Evolutionary conservation across 2,113 vertebrate species (phyloP).

Genomic region (Canis aureus): DNA sequence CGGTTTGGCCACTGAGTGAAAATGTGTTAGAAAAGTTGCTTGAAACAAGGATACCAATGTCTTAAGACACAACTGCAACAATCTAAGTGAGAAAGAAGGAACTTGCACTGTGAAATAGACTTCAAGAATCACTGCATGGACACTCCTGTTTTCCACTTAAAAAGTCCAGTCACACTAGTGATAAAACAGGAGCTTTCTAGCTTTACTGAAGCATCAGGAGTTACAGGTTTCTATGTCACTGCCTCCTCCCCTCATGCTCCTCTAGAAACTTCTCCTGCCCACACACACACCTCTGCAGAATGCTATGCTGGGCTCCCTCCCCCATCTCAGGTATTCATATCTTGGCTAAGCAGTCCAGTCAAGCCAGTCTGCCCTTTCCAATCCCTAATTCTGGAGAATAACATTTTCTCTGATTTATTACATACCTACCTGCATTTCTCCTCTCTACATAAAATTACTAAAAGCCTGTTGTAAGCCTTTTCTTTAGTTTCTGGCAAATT

Average conservation of each 20-base stretch:
- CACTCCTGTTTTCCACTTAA: background rate
- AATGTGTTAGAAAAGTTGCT: slow-evolving; percentile 51
- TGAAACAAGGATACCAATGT: background rate
- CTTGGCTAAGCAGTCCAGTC: background rate
- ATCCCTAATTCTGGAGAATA: slow-evolving; percentile 20
- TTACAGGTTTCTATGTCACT: background rate
- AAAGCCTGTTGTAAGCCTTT: slow-evolving; percentile 12
- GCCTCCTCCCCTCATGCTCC: background rate
- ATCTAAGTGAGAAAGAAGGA: background rate
- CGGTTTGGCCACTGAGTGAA: background rate
- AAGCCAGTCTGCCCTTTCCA: background rate
- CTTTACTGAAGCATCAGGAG: background rate
- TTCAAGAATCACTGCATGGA: background rate
- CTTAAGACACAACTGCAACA: background rate
- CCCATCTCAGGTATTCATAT: background rate
- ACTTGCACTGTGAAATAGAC: background rate
- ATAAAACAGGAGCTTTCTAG: background rate
- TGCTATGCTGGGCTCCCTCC: no score
- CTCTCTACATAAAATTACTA: background rate
- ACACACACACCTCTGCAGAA: background rate
- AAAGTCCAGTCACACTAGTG: background rate
- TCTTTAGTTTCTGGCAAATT: slow-evolving; percentile 1
- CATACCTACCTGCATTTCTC: background rate
- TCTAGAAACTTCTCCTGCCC: background rate
- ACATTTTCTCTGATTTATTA: background rate